phyloP scores from a whole-genome alignment of 1,140 invertebrate genomes.

The Aphelinus atriplicis region DNA sequence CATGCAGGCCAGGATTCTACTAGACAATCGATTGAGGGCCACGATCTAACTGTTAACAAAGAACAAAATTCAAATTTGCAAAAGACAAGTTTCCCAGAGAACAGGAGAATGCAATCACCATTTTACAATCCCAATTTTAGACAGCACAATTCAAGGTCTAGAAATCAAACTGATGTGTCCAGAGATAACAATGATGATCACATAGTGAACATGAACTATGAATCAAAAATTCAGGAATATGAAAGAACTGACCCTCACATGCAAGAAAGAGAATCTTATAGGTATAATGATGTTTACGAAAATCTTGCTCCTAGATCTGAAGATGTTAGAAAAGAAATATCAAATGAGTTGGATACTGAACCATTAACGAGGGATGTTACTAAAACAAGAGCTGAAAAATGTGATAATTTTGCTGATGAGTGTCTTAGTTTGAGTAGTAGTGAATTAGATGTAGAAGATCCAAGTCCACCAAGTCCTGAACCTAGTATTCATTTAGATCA shows the following conservation, averaged over 20 bases:
- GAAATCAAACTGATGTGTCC: constrained; percentile 1
- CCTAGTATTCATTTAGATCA: constrained; percentile 72
- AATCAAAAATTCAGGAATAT: neutral
- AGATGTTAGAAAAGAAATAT: neutral
- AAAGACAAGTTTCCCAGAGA: neutral
- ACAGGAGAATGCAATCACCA: constrained; percentile 11
- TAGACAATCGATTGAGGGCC: constrained; percentile 36
- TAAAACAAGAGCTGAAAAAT: constrained; percentile 34
- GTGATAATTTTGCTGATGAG: constrained; percentile 57
- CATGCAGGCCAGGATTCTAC: constrained; percentile 46
- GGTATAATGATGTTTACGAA: constrained; percentile 22
- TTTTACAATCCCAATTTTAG: neutral
- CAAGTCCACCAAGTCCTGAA: constrained; percentile 68
- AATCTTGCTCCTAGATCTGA: neutral
- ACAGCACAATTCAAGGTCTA: neutral
- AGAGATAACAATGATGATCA: neutral
- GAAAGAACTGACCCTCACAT: neutral
- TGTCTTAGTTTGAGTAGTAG: constrained; percentile 67
- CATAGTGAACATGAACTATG: constrained; percentile 11
- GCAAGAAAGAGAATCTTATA: neutral
- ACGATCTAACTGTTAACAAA: constrained; percentile 12
- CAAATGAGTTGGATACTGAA: constrained; percentile 23
- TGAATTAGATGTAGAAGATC: constrained; percentile 67
- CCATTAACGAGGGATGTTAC: constrained; percentile 13
- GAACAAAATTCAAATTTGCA: constrained; percentile 13